These are phyloP conservation scores for Brachycybe producta DNA, from an alignment of 2,888 invertebrate genomes.

Conservation along the genomic window DNA sequence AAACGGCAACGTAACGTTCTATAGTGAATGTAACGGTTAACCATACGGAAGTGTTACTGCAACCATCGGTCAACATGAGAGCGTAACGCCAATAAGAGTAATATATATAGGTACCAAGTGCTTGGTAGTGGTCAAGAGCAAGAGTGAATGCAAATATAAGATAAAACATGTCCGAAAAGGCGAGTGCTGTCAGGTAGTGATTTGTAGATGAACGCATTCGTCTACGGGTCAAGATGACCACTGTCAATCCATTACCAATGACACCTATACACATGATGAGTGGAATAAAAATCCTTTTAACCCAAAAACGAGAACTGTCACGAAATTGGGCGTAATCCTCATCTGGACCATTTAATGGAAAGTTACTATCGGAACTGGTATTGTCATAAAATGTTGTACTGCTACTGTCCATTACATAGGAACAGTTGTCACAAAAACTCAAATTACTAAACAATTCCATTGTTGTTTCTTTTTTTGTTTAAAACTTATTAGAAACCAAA, in stretches of 20 bases:
- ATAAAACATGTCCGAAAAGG: slow-evolving; percentile 55
- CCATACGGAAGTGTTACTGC: slow-evolving; percentile 53
- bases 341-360: background rate
- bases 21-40: slow-evolving; percentile 60
- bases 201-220: slow-evolving; percentile 63
- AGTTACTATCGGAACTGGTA: background rate
- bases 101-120: slow-evolving; percentile 41
- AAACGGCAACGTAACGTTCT: slow-evolving; percentile 61
- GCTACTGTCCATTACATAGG: no score
- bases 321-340: slow-evolving; percentile 7
- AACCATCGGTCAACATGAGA: slow-evolving; percentile 52
- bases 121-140: slow-evolving; percentile 47
- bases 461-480: no score
- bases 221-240: slow-evolving; percentile 43
- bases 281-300: slow-evolving; percentile 50
- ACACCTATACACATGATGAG: slow-evolving; percentile 52
- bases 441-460: no score
- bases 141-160: slow-evolving; percentile 50
- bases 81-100: slow-evolving; percentile 48
- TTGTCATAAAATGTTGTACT: background rate
- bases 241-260: slow-evolving; percentile 48
- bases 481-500: no score
- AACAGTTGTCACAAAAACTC: no score
- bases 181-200: slow-evolving; percentile 53
- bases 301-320: slow-evolving; percentile 26